Evolutionary conservation across 2,888 invertebrate species (phyloP), one percentile per base, ranked within the genome.

Genomic region (Apantesis nais): DNA sequence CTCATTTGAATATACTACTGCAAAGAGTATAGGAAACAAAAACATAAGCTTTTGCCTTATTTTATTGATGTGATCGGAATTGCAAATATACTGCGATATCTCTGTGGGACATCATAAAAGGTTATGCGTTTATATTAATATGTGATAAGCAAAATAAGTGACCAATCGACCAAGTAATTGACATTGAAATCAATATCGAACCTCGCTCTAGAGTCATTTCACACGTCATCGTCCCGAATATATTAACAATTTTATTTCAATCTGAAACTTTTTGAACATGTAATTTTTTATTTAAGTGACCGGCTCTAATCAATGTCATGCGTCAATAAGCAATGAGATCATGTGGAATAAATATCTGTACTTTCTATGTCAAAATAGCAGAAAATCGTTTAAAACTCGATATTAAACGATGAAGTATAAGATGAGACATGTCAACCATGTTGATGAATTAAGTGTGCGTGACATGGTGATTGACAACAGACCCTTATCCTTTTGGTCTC

Each of bases 151-250:
- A 37, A 66, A 73, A 74, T 71, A 75, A 80, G 73, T 74, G 74
- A 78, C 67, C 72, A 69, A 71, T 75, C 74, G 75, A 68, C 70
- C 70, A 76, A 73, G 71, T 78, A 74, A 81, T 84, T 78, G 73
- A 80, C 82, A 78, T 76, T 79, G 78, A 76, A 85, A 78, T 80
- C 77, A 76, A 85, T 84, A 84, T 76, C 68, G 69, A 67, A 65
- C 61, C 19, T 63, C 67, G 62, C 55, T 78, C 69, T 74, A 34
- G 55, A 69, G 63, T 64, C 67, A 65, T 74, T 78, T 75, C 72
- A 73, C 75, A 76, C 75, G 69, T 72, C 74, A 68, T 31, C 72
- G 71, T 71, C 48, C 62, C 67, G 55, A 71, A 65, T 29, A 44
- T 64, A 66, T 31, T 55, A 68, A 74, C 76, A 78, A 75, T 74